Evolutionary conservation across 2,888 invertebrate genomes (phyloP).

Genomic region (Limnephilus auricula): DNA sequence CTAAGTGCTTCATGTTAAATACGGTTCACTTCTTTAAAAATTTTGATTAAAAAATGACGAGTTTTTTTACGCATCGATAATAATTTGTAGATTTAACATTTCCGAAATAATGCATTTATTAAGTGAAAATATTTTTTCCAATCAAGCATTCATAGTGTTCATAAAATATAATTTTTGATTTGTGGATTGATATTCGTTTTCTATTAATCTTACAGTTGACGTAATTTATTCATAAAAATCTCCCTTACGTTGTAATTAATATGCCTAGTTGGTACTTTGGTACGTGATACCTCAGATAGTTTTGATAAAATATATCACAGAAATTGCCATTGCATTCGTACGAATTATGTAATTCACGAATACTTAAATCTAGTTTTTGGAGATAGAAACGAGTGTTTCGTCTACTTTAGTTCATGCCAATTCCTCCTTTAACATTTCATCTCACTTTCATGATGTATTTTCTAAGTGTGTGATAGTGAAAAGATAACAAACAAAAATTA

Average conservation of each 20-base stretch:
- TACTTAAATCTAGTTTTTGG: not conserved
- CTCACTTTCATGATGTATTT: not conserved
- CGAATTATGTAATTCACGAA: no score
- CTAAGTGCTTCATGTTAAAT: conserved; percentile 40
- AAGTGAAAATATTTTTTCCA: not conserved
- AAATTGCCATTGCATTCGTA: no score
- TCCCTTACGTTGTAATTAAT: not conserved
- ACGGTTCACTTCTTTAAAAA: not conserved
- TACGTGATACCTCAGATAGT: no score
- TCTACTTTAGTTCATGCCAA: not conserved
- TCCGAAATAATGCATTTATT: not conserved
- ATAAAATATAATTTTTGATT: not conserved
- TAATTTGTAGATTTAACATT: no score
- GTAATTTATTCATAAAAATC: not conserved
- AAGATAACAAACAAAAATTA: no score
- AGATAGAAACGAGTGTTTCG: not conserved
- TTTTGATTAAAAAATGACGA: not conserved
- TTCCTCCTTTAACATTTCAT: not conserved
- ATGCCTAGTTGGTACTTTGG: not conserved
- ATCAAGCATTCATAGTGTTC: not conserved
- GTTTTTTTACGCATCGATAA: no score
- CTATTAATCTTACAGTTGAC: no score
- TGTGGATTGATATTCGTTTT: not conserved
- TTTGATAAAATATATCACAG: no score
- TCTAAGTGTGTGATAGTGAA: not conserved